These are phyloP conservation scores for Leptothorax acervorum DNA, from an alignment of 2,888 invertebrate genomes.

Conservation along the genomic window DNA sequence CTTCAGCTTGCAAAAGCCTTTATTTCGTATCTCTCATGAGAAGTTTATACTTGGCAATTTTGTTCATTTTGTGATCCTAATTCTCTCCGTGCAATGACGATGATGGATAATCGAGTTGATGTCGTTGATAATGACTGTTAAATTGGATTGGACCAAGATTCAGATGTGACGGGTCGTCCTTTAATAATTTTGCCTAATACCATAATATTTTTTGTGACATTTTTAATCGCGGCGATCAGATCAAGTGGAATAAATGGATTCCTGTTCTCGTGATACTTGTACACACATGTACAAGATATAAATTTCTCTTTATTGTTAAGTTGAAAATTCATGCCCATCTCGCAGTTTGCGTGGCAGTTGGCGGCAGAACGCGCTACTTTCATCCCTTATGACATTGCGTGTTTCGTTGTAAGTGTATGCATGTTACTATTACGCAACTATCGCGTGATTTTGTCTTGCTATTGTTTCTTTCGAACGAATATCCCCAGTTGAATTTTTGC, in stretches of 20 bases:
- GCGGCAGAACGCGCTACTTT: neutral
- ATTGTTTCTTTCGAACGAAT: conserved; percentile 19
- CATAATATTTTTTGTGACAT: neutral
- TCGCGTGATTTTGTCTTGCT: neutral
- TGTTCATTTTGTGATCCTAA: no score
- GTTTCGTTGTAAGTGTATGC: conserved; percentile 15
- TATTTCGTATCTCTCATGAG: no score
- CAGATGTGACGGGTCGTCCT: no score
- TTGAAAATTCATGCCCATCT: conserved; percentile 29
- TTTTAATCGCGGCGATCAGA: neutral
- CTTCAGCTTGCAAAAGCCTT: no score
- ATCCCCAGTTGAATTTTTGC: conserved; percentile 13
- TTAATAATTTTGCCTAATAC: neutral
- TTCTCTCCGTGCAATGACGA: no score
- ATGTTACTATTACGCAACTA: conserved; percentile 8
- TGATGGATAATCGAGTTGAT: no score
- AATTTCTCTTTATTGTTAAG: neutral
- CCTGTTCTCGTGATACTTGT: neutral
- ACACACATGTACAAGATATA: conserved; percentile 5
- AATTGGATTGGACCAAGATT: no score
- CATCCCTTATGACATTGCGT: conserved; percentile 17
- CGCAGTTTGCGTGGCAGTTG: neutral
- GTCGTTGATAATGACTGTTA: no score
- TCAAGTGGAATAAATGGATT: neutral
- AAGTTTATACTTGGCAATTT: no score